Conservation (phyloP, 1,140 invertebrate species). For the Heliothis virescens region DNA sequence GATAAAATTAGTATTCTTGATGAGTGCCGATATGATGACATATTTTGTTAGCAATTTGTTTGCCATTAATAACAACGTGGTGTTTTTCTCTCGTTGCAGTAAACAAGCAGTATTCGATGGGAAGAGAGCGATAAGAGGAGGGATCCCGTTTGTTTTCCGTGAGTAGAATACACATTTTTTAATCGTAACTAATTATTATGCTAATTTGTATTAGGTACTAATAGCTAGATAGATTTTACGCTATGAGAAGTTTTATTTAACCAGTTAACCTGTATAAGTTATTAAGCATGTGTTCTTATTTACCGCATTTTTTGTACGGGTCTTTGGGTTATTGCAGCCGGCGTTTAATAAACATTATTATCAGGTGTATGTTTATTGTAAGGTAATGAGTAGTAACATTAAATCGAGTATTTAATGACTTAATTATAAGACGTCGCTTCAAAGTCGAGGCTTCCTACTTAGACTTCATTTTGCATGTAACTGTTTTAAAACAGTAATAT, state of each 20-base stretch:
- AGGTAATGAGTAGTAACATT: too few species aligned
- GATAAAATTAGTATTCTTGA: conserved; percentile 22
- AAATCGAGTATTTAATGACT: not conserved
- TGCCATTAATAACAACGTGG: not conserved
- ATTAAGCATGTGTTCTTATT: too few species aligned
- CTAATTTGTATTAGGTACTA: not conserved
- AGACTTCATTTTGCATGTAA: too few species aligned
- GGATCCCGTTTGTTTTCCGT: conserved; percentile 98
- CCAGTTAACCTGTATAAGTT: too few species aligned
- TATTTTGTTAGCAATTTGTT: conserved; percentile 12
- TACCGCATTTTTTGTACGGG: too few species aligned
- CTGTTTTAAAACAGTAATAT: too few species aligned
- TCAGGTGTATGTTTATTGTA: too few species aligned
- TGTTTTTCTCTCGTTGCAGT: conserved; percentile 88
- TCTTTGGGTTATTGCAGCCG: too few species aligned
- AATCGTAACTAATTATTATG: not conserved
- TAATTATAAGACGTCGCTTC: too few species aligned
- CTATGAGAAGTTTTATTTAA: not conserved
- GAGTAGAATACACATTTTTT: conserved; percentile 87
- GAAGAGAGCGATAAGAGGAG: conserved; percentile 97
- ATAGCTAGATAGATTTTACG: not conserved
- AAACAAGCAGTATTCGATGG: conserved; percentile 98
- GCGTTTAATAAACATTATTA: too few species aligned
- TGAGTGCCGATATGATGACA: conserved; percentile 17
- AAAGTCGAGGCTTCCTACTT: too few species aligned